Evolutionary conservation across 2,888 invertebrate genomes (phyloP).

Genomic region (Caenorhabditis becei): DNA sequence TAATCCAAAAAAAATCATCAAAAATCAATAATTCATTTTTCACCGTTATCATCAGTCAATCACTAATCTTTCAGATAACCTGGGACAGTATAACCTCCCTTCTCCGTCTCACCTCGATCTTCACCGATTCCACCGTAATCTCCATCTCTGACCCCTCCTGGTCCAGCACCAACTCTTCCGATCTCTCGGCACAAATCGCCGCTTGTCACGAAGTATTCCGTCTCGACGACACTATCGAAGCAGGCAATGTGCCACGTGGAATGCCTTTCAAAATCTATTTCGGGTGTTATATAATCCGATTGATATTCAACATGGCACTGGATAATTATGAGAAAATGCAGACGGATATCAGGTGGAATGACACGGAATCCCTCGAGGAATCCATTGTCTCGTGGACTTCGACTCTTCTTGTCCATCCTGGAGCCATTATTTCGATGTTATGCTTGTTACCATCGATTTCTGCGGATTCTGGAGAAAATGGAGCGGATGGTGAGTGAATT

Average conservation of each 20-base stretch:
- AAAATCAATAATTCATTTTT: too few species aligned
- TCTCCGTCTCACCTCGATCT: slow-evolving; percentile 93
- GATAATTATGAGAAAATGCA: slow-evolving; percentile 91
- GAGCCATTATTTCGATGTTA: slow-evolving; percentile 90
- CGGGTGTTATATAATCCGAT: slow-evolving; percentile 90
- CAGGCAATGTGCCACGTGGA: slow-evolving; percentile 83
- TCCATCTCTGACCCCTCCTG: slow-evolving; percentile 66
- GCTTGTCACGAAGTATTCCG: slow-evolving; percentile 76
- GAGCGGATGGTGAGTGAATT: too few species aligned
- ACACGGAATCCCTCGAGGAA: slow-evolving; percentile 65
- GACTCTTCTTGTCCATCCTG: slow-evolving; percentile 87
- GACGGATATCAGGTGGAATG: slow-evolving; percentile 60
- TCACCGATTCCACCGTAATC: slow-evolving; percentile 82
- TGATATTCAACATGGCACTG: slow-evolving; percentile 94
- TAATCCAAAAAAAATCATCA: too few species aligned
- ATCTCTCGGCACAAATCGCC: slow-evolving; percentile 62
- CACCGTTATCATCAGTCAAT: too few species aligned
- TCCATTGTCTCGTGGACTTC: slow-evolving; percentile 76
- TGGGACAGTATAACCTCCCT: slow-evolving; percentile 95
- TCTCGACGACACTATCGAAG: slow-evolving; percentile 71
- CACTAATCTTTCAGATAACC: slow-evolving; percentile 89
- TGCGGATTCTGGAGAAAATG: neutral
- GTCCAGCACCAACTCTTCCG: slow-evolving; percentile 45
- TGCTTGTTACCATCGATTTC: slow-evolving; percentile 89
- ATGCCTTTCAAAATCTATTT: slow-evolving; percentile 90